Conservation (phyloP, 1,140 invertebrate species). For the Rhagoletis zephyria region DNA sequence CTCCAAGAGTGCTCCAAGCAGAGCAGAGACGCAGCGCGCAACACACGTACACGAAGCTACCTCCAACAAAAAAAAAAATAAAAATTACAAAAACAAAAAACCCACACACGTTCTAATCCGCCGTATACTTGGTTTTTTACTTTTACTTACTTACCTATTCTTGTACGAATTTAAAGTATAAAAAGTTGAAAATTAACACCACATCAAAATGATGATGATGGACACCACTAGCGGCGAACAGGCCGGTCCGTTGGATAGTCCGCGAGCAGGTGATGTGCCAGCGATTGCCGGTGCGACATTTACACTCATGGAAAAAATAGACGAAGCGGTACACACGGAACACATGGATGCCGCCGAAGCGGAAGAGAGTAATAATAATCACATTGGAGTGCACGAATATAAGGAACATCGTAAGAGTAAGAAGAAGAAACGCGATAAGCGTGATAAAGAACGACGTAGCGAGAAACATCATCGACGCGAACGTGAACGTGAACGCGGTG, state of each 20-base stretch:
- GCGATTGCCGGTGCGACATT: not conserved
- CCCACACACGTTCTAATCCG: not conserved
- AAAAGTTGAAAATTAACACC: constrained; percentile 8
- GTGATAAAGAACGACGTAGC: constrained; percentile 66
- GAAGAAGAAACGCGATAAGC: constrained; percentile 71
- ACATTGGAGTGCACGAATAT: constrained; percentile 69
- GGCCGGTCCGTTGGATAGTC: constrained; percentile 18
- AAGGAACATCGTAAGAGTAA: constrained; percentile 72
- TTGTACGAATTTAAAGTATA: not conserved
- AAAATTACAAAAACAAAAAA: not conserved
- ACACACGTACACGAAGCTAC: not conserved
- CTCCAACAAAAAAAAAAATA: too few relatives aligned
- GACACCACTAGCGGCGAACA: constrained; percentile 61
- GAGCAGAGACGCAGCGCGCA: not conserved
- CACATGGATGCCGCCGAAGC: constrained; percentile 58
- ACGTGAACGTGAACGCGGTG: not conserved
- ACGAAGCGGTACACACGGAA: constrained; percentile 14
- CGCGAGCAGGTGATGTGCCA: constrained; percentile 33
- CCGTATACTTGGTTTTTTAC: not conserved
- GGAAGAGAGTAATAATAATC: constrained; percentile 66
- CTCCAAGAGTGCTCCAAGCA: constrained; percentile 25
- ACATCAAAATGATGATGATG: constrained; percentile 71
- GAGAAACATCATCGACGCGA: constrained; percentile 63
- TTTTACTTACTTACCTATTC: not conserved
- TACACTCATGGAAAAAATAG: constrained; percentile 37